Evolutionary conservation across 2,888 invertebrate genomes (phyloP), one percentile per base, ranked within the genome.

Genomic region (Anthophora plumipes): DNA sequence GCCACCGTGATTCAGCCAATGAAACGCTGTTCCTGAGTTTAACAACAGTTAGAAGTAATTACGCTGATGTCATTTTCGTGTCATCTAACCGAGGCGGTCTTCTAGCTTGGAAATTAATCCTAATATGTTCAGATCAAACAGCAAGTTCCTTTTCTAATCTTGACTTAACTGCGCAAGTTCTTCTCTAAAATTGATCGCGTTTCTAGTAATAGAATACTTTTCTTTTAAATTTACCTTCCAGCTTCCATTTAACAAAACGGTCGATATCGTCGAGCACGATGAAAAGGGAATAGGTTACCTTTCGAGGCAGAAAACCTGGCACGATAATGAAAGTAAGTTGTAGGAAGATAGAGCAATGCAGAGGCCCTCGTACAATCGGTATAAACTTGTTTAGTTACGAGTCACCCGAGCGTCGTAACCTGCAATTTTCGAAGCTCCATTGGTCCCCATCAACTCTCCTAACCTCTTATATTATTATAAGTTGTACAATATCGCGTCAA

Each of bases 371-470:
- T 31, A n/a, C 55, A 63, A 69, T 63, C 41, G 69, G 46, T 50
- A 46, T 14, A 55, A 68, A 57, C 41, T 69, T 57, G 46, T 31
- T 63, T 50, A 39, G 31, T 69, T 55, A 46, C 17, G 55, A n/a
- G 48, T 48, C 57, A 37, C 37, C 43, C 20, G 67, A 43, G 60
- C 43, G n/a, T 22, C 46, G 17, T 54, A 60, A 67, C 43, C 20
- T 54, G 17, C 22, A 52, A 74, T 74, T 67, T 54, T 8, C 59
- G 4, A 52, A 60, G n/a, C 48, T 48, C 14, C 71, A 20, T 22
- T 1, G n/a, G n/a, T 17, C 37, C 68, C 17, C 55, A 14, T 41
- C 52, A 7, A 54, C 25, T 25, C 11, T 2, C 7, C 46, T 7
- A 17, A n/a, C n/a, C n/a, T 31, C 31, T 31, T 31, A 31, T 31